Evolutionary conservation across 2,797 vertebrate genomes (phyloP).

Genomic region (Pangasius sanitwongsei): DNA sequence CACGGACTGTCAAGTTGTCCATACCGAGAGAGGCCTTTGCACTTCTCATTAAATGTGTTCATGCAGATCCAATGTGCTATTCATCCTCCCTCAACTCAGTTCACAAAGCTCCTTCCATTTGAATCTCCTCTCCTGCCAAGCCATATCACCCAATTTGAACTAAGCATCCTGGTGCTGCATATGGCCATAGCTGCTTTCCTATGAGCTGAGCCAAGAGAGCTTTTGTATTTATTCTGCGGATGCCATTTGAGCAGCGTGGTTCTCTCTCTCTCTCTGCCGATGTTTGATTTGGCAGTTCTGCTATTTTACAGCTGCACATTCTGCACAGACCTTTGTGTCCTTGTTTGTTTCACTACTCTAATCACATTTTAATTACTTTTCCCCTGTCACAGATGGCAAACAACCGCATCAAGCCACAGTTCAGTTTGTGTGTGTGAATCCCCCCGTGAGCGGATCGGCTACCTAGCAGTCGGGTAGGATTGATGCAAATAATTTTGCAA

Average conservation of each 20-base stretch:
- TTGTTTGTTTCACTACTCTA: constrained; percentile 56
- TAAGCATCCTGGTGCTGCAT: constrained; percentile 48
- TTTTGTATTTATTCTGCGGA: constrained; percentile 28
- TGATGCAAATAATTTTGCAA: constrained; percentile 43
- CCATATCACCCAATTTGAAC: constrained; percentile 44
- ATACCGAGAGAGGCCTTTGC: constrained; percentile 9
- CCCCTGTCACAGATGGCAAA: constrained; percentile 57
- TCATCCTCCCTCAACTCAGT: constrained; percentile 27
- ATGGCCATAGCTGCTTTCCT: constrained; percentile 24
- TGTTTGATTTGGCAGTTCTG: constrained; percentile 46
- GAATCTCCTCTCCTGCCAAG: constrained; percentile 42
- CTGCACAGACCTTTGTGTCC: constrained; percentile 43
- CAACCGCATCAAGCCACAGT: constrained; percentile 50
- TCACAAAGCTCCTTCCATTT: constrained; percentile 41
- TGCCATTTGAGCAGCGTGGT: constrained; percentile 4
- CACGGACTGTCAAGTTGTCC: constrained; percentile 3
- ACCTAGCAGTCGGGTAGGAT: constrained; percentile 32
- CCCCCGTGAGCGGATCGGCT: constrained; percentile 18
- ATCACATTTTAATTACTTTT: constrained; percentile 57
- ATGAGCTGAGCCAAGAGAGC: constrained; percentile 13
- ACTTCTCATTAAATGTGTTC: constrained; percentile 44
- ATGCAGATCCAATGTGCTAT: constrained; percentile 46
- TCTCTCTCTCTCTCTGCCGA: constrained; percentile 19
- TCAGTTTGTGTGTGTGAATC: constrained; percentile 14
- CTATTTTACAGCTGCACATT: constrained; percentile 53